Base-by-base conservation (phyloP, 2,113 vertebrate species). In the Callopanchax toddi region DNA sequence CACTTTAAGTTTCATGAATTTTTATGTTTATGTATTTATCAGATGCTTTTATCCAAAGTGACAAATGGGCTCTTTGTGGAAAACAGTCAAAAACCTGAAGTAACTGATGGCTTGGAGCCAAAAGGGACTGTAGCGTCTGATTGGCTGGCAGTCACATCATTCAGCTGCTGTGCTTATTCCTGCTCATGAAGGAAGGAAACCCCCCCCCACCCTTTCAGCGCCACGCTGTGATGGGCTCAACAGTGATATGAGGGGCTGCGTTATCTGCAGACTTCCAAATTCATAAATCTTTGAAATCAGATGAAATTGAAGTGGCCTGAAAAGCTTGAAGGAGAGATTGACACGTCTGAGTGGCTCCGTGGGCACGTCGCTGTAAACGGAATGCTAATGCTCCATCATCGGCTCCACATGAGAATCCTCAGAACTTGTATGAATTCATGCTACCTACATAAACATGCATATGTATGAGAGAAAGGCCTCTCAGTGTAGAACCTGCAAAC, bases 231-330 rank as follows among this genome's bases (percentile, higher is more conserved):
- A 83, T 82, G 72, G 79, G 82, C 80, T 79, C 75, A 84, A 60
- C 66, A 21, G 51, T 82, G 82, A 91, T 87, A 89, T 79, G 86
- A 87, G 74, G 54, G 74, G 81, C 87, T 78, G 85, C 83, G 86
- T 85, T 90, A 88, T 88, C 88, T 88, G 79, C 85, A 78, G 82
- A 87, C 87, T 89, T 90, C 82, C 87, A 85, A 85, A 87, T 87
- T 89, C 86, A 90, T 89, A 87, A 77, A 89, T 89, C 85, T 91
- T 84, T 87, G 74, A 87, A 85, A 91, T 89, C 85, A 85, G 86
- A 83, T 32, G 71, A 87, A 91, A 91, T 78, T 87, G 84, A 89
- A 86, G 87, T 74, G 37, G 85, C 77, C 83, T 87, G 75, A 88
- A 80, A 77, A 73, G 81, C 83, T 87, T 61, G 74, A 60, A 64